These are phyloP conservation scores for Drosophila equinoxialis DNA, from an alignment of 1,140 invertebrate genomes.

Conservation along the genomic window DNA sequence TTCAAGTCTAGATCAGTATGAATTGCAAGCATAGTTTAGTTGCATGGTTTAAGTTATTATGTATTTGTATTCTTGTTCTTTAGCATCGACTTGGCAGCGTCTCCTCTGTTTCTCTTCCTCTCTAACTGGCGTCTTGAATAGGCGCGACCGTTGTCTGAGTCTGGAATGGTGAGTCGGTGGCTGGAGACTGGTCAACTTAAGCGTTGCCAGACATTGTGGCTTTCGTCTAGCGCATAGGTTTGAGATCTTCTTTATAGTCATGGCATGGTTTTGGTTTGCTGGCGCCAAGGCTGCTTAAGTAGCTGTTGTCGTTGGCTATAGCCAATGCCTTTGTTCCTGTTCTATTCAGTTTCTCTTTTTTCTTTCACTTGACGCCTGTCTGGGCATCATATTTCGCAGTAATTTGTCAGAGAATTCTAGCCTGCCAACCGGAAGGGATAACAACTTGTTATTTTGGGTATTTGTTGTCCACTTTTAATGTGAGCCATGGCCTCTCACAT, in stretches of 20 bases:
- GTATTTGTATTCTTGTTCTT: not conserved
- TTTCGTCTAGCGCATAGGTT: constrained; percentile 21
- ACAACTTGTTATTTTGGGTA: constrained; percentile 9
- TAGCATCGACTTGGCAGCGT: not conserved
- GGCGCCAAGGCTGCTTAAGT: constrained; percentile 68
- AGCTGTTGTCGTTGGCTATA: constrained; percentile 20
- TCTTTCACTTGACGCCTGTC: constrained; percentile 28
- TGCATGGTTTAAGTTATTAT: constrained; percentile 10
- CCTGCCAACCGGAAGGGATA: constrained; percentile 18
- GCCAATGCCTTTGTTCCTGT: constrained; percentile 29
- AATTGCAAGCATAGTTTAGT: not conserved
- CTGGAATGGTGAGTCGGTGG: constrained; percentile 35
- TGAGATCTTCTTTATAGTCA: constrained; percentile 17
- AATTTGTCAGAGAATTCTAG: constrained; percentile 20
- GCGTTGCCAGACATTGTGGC: constrained; percentile 76
- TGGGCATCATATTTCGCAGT: constrained; percentile 62
- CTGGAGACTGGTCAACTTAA: constrained; percentile 53
- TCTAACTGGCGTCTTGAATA: constrained; percentile 57
- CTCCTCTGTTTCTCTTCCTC: not conserved
- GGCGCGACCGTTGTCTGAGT: constrained; percentile 49
- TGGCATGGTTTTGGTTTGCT: constrained; percentile 10
- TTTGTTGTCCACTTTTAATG: not conserved
- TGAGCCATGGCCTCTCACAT: not conserved
- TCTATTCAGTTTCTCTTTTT: constrained; percentile 26
- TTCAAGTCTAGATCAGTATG: not conserved